These are phyloP conservation scores for Trissoscelio sp. DNA, from an alignment of 2,888 invertebrate species.

Conservation along the genomic window DNA sequence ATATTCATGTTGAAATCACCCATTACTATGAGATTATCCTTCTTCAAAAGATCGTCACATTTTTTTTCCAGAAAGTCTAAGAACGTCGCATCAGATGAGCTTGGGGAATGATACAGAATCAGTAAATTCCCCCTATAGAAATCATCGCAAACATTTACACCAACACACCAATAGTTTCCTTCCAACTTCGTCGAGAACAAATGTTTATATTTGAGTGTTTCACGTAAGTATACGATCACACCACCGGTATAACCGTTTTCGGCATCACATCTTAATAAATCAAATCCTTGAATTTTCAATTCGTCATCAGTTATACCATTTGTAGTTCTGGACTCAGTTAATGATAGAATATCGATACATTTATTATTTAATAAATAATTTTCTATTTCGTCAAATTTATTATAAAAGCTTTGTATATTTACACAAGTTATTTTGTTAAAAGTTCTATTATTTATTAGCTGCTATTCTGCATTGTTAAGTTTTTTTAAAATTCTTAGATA, in stretches of 20 bases:
- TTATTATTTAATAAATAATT: slow-evolving; percentile 40
- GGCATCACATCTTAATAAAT: slow-evolving; percentile 25
- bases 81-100: slow-evolving; percentile 19
- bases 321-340: slow-evolving; percentile 33
- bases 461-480: slow-evolving; percentile 14
- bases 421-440: slow-evolving; percentile 10
- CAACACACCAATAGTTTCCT: slow-evolving; percentile 45
- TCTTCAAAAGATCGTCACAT: background rate
- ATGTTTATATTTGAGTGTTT: slow-evolving; percentile 1
- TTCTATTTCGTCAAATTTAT: slow-evolving; percentile 52
- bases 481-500: background rate
- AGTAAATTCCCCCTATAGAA: slow-evolving; percentile 37
- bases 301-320: slow-evolving; percentile 5
- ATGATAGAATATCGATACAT: slow-evolving; percentile 23
- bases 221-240: slow-evolving; percentile 15
- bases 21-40: slow-evolving; percentile 31
- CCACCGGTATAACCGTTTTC: slow-evolving; percentile 7
- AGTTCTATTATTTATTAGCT: background rate
- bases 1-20: slow-evolving; percentile 34
- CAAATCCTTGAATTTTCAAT: slow-evolving; percentile 14
- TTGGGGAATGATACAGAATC: slow-evolving; percentile 41
- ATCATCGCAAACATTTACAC: slow-evolving; percentile 7
- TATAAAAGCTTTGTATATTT: slow-evolving; percentile 41
- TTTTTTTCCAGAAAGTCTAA: slow-evolving; percentile 10
- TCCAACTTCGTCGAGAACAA: slow-evolving; percentile 37